These are phyloP conservation scores for Spodoptera littoralis DNA, from an alignment of 2,888 invertebrate species.

Conservation along the genomic window DNA sequence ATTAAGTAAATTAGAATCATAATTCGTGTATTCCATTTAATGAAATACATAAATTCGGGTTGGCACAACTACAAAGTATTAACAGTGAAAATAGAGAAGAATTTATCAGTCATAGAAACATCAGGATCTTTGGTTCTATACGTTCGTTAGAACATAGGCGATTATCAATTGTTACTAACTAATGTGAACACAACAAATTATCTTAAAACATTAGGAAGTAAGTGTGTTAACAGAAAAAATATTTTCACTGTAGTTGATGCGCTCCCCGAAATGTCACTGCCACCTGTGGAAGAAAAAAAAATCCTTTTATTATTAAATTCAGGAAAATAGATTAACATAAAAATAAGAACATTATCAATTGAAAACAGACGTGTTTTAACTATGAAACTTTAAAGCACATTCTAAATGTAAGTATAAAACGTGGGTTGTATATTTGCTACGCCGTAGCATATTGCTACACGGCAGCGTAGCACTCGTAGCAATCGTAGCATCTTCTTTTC, in stretches of 20 bases:
- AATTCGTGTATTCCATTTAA: constrained; percentile 79
- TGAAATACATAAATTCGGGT: constrained; percentile 88
- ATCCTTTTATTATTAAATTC: constrained; percentile 7
- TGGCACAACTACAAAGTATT: constrained; percentile 86
- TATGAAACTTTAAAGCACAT: neutral
- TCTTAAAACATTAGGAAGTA: constrained; percentile 62
- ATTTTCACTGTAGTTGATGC: constrained; percentile 48
- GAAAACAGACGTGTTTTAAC: no score
- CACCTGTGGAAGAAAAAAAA: constrained; percentile 58
- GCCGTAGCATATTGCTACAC: constrained; percentile 7
- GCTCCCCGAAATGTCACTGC: constrained; percentile 44
- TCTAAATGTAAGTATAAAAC: no score
- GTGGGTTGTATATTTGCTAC: constrained; percentile 10
- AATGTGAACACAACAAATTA: constrained; percentile 58
- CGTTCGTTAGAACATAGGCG: constrained; percentile 57
- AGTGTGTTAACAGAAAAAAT: constrained; percentile 54
- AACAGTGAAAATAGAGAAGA: constrained; percentile 80
- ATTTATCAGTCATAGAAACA: constrained; percentile 76
- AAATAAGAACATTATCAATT: no score
- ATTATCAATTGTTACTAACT: constrained; percentile 60
- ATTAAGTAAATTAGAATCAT: constrained; percentile 56
- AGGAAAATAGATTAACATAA: no score
- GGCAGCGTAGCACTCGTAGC: constrained; percentile 4
- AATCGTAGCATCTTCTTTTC: no score
- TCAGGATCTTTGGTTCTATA: constrained; percentile 57